Base-by-base conservation (phyloP, 2,113 vertebrate species). In the Mastomys coucha region DNA sequence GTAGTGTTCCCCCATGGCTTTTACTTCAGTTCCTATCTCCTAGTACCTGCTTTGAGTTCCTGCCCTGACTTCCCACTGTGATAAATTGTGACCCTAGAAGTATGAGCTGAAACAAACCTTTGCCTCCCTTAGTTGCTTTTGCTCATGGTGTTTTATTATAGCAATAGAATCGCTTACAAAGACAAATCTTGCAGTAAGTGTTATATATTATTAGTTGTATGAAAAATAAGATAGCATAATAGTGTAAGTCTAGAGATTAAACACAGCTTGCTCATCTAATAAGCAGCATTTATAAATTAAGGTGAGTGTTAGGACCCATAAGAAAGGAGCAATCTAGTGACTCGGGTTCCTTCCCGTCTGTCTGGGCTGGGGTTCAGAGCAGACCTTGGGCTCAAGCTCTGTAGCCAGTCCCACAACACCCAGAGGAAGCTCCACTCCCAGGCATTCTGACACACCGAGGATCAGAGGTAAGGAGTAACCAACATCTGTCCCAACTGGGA, bases 281-380 rank as follows among this genome's bases (percentile, higher is more conserved):
- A 65, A 77, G 76, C 20, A 70, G 58, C 51, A 84, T 16, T 81
- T 94, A 72, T 39, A 92, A 89, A 69, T 53, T 36, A 89, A 85
- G n/a, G 53, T 88, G 42, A 45, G 51, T 22, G 42, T 6, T 77
- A 88, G 51, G 13, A 14, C 75, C 26, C n/a, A 31, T 33, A 49
- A 39, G 69, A 24, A 81, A 53, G 28, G 14, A 94, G 60, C 76
- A 96, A 58, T 85, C 77, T n/a, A n/a, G n/a, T n/a, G n/a, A n/a
- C n/a, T n/a, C n/a, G n/a, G n/a, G n/a, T n/a, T n/a, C n/a, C n/a
- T n/a, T n/a, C n/a, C n/a, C n/a, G n/a, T n/a, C n/a, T n/a, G n/a
- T n/a, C n/a, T n/a, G n/a, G n/a, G n/a, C n/a, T n/a, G n/a, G n/a
- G n/a, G n/a, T n/a, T n/a, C n/a, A n/a, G n/a, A n/a, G n/a, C n/a